Conservation (phyloP, 2,797 vertebrate species). For the Sebastes miniatus region DNA sequence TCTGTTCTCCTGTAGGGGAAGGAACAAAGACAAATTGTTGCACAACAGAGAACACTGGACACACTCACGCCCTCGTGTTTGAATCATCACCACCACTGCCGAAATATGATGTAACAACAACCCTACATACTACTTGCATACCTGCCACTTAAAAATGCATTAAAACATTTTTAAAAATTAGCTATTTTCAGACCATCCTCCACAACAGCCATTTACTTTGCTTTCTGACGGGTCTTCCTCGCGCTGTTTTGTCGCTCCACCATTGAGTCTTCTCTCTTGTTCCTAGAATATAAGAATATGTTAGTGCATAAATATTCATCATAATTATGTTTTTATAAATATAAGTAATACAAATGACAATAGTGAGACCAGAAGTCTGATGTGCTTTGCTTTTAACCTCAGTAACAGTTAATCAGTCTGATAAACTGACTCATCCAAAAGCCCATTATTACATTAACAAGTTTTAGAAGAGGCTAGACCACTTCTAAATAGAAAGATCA, state of each 20-base stretch:
- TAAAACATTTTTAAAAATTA: background rate
- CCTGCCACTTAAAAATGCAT: background rate
- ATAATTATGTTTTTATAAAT: background rate
- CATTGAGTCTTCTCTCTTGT: slow-evolving; percentile 81
- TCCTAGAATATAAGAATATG: slow-evolving; percentile 63
- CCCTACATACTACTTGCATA: background rate
- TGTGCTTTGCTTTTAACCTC: background rate
- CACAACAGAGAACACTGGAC: slow-evolving; percentile 16
- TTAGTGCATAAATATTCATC: background rate
- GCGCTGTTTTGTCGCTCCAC: slow-evolving; percentile 80
- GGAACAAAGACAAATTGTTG: slow-evolving; percentile 40
- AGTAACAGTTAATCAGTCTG: background rate
- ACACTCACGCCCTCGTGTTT: background rate
- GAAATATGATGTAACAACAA: background rate
- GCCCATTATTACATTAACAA: background rate
- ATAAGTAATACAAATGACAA: background rate
- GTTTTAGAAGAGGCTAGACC: background rate
- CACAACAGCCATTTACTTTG: slow-evolving; percentile 80
- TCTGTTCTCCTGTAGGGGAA: slow-evolving; percentile 86
- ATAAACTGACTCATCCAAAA: background rate
- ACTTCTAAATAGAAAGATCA: background rate
- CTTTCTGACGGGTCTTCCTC: slow-evolving; percentile 86
- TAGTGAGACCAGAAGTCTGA: background rate
- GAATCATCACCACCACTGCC: background rate
- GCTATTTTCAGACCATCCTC: background rate